phyloP scores from a whole-genome alignment of 2,888 invertebrate genomes.

The Trileptium ribeirensis region DNA sequence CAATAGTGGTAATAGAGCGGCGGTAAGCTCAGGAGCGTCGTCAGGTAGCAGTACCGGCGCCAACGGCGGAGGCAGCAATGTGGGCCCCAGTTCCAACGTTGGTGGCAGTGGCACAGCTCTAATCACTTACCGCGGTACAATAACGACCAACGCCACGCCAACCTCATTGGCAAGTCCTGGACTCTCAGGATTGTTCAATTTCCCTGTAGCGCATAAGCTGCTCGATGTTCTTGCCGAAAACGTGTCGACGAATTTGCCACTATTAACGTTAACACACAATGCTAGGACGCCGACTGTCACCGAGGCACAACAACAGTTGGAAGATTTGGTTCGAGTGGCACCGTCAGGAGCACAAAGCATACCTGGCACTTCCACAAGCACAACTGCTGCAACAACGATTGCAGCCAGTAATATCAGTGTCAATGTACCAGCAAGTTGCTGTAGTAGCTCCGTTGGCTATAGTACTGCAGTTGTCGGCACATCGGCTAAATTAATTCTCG shows the following conservation, averaged over 20 bases:
- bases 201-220: constrained; percentile 37
- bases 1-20: too few species aligned
- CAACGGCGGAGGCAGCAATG: too few species aligned
- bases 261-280: constrained; percentile 13
- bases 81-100: neutral
- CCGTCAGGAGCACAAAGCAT: neutral
- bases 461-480: neutral
- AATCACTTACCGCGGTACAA: constrained; percentile 23
- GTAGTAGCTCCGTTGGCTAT: too few species aligned
- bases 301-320: constrained; percentile 23
- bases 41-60: too few species aligned
- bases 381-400: neutral
- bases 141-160: constrained; percentile 26
- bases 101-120: constrained; percentile 18
- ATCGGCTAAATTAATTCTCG: too few species aligned
- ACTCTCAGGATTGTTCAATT: constrained; percentile 45
- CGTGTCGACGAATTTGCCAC: constrained; percentile 2
- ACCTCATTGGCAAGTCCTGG: constrained; percentile 28
- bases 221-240: neutral
- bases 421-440: neutral
- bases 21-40: too few species aligned
- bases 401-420: neutral
- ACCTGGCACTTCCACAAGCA: neutral
- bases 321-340: constrained; percentile 14
- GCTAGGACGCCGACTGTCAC: constrained; percentile 22